A percentile compares a stretch with the other conserved stretches of the same genome.
phyloP scores from a whole-genome alignment of 2,113 vertebrate species.

The Malurus cyaneus region DNA sequence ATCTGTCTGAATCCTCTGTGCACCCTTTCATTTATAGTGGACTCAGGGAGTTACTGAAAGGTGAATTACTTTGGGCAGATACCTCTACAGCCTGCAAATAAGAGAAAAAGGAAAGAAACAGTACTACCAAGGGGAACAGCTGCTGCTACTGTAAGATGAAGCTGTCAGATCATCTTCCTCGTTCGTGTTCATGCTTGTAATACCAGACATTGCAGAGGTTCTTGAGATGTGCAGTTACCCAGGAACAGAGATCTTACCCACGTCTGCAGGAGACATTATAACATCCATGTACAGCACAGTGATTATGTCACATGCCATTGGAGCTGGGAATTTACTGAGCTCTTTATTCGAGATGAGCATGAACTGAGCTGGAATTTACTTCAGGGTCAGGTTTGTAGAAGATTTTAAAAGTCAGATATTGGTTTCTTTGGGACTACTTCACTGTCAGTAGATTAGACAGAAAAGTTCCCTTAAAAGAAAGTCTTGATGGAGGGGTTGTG shows the following conservation, averaged over 20 bases:
- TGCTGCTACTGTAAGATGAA: not conserved
- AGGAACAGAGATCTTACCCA: not conserved
- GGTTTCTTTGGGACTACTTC: not conserved
- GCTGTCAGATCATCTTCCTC: not conserved
- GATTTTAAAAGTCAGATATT: not conserved
- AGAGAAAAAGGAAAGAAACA: not conserved
- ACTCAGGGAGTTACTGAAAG: not conserved
- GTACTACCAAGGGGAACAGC: not conserved
- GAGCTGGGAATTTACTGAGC: not conserved
- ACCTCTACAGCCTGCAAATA: not conserved
- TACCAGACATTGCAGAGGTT: not conserved
- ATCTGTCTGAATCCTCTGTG: not conserved
- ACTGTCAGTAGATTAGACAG: not conserved
- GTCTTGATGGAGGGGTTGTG: not conserved
- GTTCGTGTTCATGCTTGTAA: not conserved
- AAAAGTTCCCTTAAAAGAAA: not conserved
- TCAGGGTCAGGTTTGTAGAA: not conserved
- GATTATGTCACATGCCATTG: not conserved
- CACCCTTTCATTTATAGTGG: not conserved
- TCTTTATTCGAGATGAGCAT: not conserved
- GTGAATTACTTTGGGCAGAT: not conserved
- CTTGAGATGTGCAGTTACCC: not conserved
- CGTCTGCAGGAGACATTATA: not conserved
- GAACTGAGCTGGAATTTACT: not conserved
- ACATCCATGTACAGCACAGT: not conserved